Base-by-base conservation (phyloP, 2,113 vertebrate genomes). In the Scopus umbretta region DNA sequence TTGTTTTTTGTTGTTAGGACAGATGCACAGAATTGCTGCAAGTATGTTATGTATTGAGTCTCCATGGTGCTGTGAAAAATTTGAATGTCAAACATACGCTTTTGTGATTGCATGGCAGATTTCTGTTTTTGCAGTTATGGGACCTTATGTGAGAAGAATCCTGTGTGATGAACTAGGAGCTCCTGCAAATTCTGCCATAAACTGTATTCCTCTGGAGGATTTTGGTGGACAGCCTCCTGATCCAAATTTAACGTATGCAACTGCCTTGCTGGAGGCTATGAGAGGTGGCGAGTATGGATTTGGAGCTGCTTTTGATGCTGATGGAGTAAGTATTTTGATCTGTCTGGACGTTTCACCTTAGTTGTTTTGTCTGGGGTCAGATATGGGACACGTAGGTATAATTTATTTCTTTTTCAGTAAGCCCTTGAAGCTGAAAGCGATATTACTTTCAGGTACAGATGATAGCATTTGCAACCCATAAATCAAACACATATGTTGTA, bases 241-340 rank as follows among this genome's bases (percentile, higher is more conserved):
- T 98, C 99, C 99, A 45, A 99, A 98, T 97, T 98, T 99, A 93
- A 99, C 98, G 1, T 99, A 99, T 7, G 99, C 99, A 87, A 98
- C 98, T 29, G 98, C 99, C 17, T 98, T 99, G 96, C 97, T 99
- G 75, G 99, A 99, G 75, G 98, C 99, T 81, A 99, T 99, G 99
- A 99, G 99, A 97, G 99, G 99, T 90, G 99, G 99, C 7, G 99
- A 99, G 65, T 99, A 99, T 96, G 99, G 99, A 76, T 99, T 99
- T 97, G 99, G 99, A 95, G 99, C 99, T 58, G 99, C 99, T 8
- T 99, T 99, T 97, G 99, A 99, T 98, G 99, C 99, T 50, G 99
- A 99, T 38, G 99, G 99, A 97, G 99, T 99, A 98, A 98, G 98
- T 96, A 82, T 93, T 94, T 93, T 73, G 59, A 26, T 62, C 32